Conservation (phyloP, 2,888 invertebrate genomes). For the Ypsolopha scabrella region DNA sequence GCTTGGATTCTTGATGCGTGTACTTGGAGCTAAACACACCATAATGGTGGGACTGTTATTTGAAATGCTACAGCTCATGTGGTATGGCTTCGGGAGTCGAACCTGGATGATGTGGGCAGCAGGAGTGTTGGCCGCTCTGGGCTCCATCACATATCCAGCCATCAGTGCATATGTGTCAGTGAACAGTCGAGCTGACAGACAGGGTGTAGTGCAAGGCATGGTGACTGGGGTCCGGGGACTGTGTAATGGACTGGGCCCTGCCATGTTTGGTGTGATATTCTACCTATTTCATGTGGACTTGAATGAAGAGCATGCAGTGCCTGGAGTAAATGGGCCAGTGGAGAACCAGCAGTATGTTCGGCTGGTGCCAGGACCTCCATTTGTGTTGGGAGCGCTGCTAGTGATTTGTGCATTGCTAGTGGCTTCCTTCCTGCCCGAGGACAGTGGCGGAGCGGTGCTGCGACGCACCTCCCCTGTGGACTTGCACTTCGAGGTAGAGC, state of each 20-base stretch:
- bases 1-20: constrained; percentile 83
- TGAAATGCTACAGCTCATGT: constrained; percentile 96
- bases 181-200: constrained; percentile 97
- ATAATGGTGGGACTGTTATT: constrained; percentile 97
- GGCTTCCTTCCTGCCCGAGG: constrained; percentile 87
- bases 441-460: constrained; percentile 32
- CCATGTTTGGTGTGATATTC: constrained; percentile 98
- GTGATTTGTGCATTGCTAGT: constrained; percentile 96
- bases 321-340: constrained; percentile 26
- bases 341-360: constrained; percentile 70
- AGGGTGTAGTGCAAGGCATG: constrained; percentile 97
- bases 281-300: constrained; percentile 98
- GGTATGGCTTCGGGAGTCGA: constrained; percentile 97
- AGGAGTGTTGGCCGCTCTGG: constrained; percentile 94
- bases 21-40: constrained; percentile 94
- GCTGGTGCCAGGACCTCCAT: constrained; percentile 97
- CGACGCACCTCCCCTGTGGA: constrained; percentile 74
- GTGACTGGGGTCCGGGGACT: constrained; percentile 98
- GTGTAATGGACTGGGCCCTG: constrained; percentile 98
- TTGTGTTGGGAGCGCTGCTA: constrained; percentile 96
- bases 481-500: constrained; percentile 85
- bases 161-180: constrained; percentile 99
- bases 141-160: constrained; percentile 97
- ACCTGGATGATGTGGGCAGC: constrained; percentile 99
- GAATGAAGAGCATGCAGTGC: constrained; percentile 76